Conservation (phyloP, 2,113 vertebrate species). For the Gobiocypris rarus region DNA sequence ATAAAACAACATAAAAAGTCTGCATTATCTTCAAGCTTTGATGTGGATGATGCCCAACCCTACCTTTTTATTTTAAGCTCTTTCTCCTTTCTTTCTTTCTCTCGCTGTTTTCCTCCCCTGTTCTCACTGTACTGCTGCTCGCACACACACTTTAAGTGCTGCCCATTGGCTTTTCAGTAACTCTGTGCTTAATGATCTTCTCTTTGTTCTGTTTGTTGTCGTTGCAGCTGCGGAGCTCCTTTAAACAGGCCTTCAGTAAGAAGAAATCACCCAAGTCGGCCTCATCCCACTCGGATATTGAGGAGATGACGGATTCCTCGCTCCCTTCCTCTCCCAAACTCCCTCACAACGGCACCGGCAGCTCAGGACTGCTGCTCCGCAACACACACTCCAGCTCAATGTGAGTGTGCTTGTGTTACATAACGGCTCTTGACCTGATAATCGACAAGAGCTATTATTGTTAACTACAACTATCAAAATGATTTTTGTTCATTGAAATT, state of each 20-base stretch:
- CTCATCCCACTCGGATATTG: conserved; percentile 97
- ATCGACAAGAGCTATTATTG: background rate
- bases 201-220: background rate
- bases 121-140: conserved; percentile 28
- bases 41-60: background rate
- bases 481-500: too few species aligned
- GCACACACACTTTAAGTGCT: background rate
- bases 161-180: background rate
- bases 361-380: conserved; percentile 83
- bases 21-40: background rate
- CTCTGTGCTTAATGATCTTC: conserved; percentile 5
- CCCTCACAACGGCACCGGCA: conserved; percentile 82
- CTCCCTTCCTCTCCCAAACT: conserved; percentile 94
- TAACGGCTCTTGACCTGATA: background rate
- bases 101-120: background rate
- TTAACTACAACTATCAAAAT: background rate
- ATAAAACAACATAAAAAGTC: background rate
- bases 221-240: conserved; percentile 93
- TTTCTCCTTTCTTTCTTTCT: conserved; percentile 6
- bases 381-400: conserved; percentile 91
- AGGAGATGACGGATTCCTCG: conserved; percentile 97
- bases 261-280: conserved; percentile 99
- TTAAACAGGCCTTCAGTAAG: conserved; percentile 98
- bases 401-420: conserved; percentile 68
- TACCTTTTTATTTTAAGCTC: background rate